These are phyloP conservation scores for Megalops cyprinoides DNA, from an alignment of 2,797 vertebrate species.

Conservation along the genomic window DNA sequence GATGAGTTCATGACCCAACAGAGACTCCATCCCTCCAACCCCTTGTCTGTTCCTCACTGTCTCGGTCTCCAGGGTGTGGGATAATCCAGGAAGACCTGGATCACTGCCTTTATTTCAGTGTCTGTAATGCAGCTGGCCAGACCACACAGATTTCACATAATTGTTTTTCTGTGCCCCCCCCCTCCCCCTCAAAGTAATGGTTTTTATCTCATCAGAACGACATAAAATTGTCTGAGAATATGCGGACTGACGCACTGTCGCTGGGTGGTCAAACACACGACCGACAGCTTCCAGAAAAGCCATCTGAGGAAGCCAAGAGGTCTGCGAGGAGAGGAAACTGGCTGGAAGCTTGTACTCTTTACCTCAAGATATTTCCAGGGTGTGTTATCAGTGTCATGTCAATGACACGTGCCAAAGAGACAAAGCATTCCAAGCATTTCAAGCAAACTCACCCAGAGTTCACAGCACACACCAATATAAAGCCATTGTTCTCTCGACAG, in stretches of 20 bases:
- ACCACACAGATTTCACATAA: neutral
- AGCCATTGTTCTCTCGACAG: neutral
- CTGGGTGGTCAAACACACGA: neutral
- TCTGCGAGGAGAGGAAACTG: neutral
- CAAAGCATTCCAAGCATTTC: neutral
- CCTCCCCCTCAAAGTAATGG: neutral
- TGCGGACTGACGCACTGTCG: neutral
- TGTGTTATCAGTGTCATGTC: constrained; percentile 11
- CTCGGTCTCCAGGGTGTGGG: neutral
- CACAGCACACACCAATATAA: neutral
- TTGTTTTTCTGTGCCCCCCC: neutral
- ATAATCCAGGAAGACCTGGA: neutral
- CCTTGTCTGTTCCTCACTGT: neutral
- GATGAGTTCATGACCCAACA: neutral
- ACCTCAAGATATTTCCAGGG: neutral
- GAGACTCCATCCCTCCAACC: neutral
- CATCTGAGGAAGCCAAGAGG: neutral
- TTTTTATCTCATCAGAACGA: neutral
- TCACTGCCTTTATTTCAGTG: neutral
- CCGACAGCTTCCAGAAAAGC: neutral
- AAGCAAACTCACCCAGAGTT: neutral
- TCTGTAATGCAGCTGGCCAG: neutral
- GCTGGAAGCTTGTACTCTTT: neutral
- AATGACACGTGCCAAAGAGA: neutral
- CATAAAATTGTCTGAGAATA: neutral